phyloP scores from a whole-genome alignment of 2,113 vertebrate genomes.

The Thamnophis sirtalis region DNA sequence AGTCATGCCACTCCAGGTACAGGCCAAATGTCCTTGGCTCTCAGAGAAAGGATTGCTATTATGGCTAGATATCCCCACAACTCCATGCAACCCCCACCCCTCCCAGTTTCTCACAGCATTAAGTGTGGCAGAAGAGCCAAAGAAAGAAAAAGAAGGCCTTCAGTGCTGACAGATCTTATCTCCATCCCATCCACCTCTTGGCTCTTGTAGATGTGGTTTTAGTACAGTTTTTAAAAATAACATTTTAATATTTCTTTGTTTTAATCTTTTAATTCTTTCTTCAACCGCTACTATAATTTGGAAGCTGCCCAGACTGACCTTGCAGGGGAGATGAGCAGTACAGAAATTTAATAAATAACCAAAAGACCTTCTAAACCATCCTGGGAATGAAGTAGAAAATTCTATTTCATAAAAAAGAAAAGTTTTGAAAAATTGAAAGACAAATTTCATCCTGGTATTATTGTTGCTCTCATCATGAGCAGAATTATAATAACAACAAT shows the following conservation, averaged over 20 bases:
- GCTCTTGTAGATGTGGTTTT: neutral
- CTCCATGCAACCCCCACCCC: too few species aligned
- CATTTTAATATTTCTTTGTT: neutral
- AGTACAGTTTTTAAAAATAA: neutral
- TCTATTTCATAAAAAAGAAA: neutral
- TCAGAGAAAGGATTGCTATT: too few species aligned
- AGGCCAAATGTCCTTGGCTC: too few species aligned
- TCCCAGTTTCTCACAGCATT: too few species aligned
- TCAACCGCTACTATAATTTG: neutral
- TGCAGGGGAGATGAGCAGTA: neutral
- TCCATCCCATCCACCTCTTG: neutral
- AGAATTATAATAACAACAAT: slow-evolving; percentile 6
- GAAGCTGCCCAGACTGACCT: neutral
- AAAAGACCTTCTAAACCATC: neutral
- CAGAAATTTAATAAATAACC: neutral
- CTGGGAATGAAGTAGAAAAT: neutral
- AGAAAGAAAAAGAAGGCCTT: too few species aligned
- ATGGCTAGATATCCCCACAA: too few species aligned
- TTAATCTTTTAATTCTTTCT: neutral
- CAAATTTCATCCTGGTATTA: neutral
- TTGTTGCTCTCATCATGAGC: slow-evolving; percentile 11
- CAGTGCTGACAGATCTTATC: neutral
- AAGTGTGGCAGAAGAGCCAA: too few species aligned
- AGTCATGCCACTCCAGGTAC: too few species aligned
- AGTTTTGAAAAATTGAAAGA: neutral